Conservation (phyloP, 2,113 vertebrate genomes). For the Corynorhinus townsendii region DNA sequence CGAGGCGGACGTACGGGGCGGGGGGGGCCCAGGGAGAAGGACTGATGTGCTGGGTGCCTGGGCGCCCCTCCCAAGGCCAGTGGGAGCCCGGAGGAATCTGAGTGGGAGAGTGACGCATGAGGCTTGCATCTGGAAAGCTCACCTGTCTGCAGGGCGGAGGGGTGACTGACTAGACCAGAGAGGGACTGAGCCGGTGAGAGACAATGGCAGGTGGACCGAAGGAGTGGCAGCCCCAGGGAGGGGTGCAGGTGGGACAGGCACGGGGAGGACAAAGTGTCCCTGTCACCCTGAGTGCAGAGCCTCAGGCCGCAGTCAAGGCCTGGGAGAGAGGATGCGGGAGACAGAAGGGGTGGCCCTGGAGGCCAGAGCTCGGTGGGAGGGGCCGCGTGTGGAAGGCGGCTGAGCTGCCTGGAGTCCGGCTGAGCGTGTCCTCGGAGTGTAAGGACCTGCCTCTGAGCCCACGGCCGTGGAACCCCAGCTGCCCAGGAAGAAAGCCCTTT, state of each 20-base stretch:
- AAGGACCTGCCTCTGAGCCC: background rate
- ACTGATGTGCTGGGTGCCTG: background rate
- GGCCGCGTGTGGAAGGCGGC: accelerated
- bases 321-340: no score
- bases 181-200: background rate
- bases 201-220: background rate
- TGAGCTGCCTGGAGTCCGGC: background rate
- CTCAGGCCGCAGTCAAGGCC: background rate
- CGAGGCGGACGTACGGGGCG: background rate
- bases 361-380: background rate
- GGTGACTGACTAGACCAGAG: background rate
- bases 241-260: background rate
- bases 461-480: background rate
- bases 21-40: background rate
- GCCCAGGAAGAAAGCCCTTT: background rate
- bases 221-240: background rate
- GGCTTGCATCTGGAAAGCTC: background rate
- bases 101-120: background rate
- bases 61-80: background rate
- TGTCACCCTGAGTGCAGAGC: background rate
- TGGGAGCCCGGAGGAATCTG: background rate
- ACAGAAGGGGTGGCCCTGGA: background rate
- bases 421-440: accelerated
- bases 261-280: background rate
- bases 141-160: background rate